Evolutionary conservation across 2,888 invertebrate genomes (phyloP).

Genomic region (Heliconius hortense): DNA sequence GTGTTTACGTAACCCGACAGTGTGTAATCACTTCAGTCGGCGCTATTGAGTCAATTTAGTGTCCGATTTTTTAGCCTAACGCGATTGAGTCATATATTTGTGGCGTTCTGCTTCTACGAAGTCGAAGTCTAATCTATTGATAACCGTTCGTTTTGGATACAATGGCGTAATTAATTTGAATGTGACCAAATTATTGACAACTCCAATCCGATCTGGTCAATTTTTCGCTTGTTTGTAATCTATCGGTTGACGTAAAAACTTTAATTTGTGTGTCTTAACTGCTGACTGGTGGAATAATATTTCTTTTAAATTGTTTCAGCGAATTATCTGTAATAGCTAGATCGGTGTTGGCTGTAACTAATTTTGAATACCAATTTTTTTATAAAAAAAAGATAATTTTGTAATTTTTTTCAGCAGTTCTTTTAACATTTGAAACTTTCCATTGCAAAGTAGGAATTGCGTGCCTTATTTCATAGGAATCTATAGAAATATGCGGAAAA

Average conservation of each 20-base stretch:
- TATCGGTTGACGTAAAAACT: slow-evolving; percentile 35
- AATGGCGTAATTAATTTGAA: slow-evolving; percentile 53
- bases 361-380: slow-evolving; percentile 2
- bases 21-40: slow-evolving; percentile 70
- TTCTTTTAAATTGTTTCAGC: slow-evolving; percentile 33
- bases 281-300: slow-evolving; percentile 24
- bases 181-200: slow-evolving; percentile 41
- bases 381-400: background rate
- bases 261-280: slow-evolving; percentile 25
- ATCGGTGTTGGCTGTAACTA: background rate
- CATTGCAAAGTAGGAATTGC: slow-evolving; percentile 20
- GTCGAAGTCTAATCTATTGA: slow-evolving; percentile 56
- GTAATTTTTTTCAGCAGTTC: slow-evolving; percentile 6
- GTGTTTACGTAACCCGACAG: slow-evolving; percentile 76
- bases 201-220: slow-evolving; percentile 27
- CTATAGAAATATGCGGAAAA: slow-evolving; percentile 21
- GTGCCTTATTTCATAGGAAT: slow-evolving; percentile 14
- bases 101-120: slow-evolving; percentile 56
- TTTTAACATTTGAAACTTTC: slow-evolving; percentile 5
- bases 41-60: slow-evolving; percentile 74
- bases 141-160: slow-evolving; percentile 55
- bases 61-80: slow-evolving; percentile 74
- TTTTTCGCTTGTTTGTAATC: slow-evolving; percentile 40
- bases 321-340: slow-evolving; percentile 15
- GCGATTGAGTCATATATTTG: slow-evolving; percentile 77